Evolutionary conservation across 2,888 invertebrate species (phyloP).

Genomic region (Drosophila mettleri): DNA sequence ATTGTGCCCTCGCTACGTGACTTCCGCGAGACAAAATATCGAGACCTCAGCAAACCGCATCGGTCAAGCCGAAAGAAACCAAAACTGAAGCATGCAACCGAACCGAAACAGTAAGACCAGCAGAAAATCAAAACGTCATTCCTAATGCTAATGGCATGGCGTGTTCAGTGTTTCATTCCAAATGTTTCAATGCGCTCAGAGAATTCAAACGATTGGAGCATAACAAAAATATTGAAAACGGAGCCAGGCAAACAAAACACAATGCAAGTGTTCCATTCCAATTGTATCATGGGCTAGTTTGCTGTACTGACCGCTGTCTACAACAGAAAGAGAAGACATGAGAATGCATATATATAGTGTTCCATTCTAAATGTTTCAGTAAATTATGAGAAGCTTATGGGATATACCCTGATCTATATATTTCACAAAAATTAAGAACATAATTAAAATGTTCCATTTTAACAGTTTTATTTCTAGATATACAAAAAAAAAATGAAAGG

Average conservation of each 20-base stretch:
- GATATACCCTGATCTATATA: too few species aligned
- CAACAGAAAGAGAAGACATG: neutral
- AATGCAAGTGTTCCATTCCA: neutral
- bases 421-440: too few species aligned
- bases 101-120: neutral
- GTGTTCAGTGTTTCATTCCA: constrained; percentile 10
- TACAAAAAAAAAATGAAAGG: too few species aligned
- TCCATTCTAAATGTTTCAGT: neutral
- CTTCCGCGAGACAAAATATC: constrained; percentile 69
- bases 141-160: constrained; percentile 13
- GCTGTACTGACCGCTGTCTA: neutral
- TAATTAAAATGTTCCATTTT: too few species aligned
- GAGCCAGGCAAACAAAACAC: neutral
- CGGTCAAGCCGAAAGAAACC: constrained; percentile 24
- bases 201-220: too few species aligned
- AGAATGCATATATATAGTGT: neutral
- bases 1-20: constrained; percentile 76
- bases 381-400: too few species aligned
- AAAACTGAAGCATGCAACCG: constrained; percentile 18
- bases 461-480: too few species aligned
- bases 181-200: too few species aligned
- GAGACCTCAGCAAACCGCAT: constrained; percentile 12
- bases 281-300: neutral
- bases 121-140: constrained; percentile 8
- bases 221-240: neutral